phyloP scores from a whole-genome alignment of 37 sponge, comb jelly and placozoan species.

The Aphrocallistes beatrix region DNA sequence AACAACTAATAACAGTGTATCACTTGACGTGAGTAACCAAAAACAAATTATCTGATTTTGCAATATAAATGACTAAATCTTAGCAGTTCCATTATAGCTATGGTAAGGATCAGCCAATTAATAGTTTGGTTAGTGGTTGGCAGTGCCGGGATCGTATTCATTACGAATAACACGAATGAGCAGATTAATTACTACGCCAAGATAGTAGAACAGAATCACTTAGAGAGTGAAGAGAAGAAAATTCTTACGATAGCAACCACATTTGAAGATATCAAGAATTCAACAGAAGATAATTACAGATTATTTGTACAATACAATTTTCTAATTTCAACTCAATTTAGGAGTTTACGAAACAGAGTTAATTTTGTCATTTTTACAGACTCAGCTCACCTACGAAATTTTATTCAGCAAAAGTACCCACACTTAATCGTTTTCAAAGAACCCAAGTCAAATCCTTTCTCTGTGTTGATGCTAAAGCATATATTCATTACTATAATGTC shows the following conservation, averaged over 20 bases:
- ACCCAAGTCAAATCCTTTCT: not conserved
- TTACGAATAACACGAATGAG: not conserved
- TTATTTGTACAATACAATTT: conserved; percentile 9
- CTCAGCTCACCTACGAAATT: not conserved
- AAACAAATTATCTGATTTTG: too few species aligned
- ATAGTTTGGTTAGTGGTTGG: not conserved
- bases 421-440: not conserved
- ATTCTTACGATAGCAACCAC: not conserved
- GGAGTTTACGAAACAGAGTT: not conserved
- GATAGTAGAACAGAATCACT: too few species aligned
- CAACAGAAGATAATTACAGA: not conserved
- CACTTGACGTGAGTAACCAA: too few species aligned
- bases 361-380: not conserved
- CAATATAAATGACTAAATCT: too few species aligned
- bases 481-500: not conserved
- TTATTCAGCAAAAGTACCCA: not conserved
- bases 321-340: not conserved
- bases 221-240: not conserved
- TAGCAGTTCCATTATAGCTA: too few species aligned
- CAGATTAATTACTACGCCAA: not conserved
- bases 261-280: not conserved
- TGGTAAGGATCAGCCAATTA: not conserved
- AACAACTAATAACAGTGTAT: too few species aligned
- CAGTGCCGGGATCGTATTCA: not conserved
- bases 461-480: not conserved